These are phyloP conservation scores for Prosapia bicincta DNA, from an alignment of 2,888 invertebrate species.

Conservation along the genomic window DNA sequence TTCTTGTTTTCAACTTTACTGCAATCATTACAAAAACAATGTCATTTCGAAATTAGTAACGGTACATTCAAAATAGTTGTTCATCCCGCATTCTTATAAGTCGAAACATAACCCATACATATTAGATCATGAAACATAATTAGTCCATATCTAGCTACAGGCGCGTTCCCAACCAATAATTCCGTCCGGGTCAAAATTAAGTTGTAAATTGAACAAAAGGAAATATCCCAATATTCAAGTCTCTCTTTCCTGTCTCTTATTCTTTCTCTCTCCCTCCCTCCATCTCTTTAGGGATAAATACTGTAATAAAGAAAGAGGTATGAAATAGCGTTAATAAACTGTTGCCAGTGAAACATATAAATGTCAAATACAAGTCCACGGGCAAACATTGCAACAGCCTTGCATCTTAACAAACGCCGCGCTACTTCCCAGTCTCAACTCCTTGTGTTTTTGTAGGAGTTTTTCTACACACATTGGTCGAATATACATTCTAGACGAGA, in stretches of 20 bases:
- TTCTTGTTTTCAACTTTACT: no score
- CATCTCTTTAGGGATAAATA: background rate
- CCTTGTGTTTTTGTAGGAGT: background rate
- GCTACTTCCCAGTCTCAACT: background rate
- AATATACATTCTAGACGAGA: background rate
- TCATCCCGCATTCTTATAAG: background rate
- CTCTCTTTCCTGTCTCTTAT: no score
- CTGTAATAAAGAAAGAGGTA: background rate
- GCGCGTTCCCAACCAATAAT: background rate
- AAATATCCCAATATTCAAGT: no score
- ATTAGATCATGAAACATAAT: background rate
- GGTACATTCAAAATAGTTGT: no score
- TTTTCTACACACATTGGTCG: background rate
- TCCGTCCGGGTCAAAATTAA: background rate
- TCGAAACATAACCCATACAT: background rate
- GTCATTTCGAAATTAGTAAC: no score
- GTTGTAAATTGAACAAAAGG: background rate
- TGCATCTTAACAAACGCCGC: background rate
- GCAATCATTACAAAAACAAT: no score
- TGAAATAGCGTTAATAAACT: background rate
- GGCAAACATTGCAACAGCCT: background rate
- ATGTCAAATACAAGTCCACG: background rate
- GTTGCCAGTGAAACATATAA: background rate
- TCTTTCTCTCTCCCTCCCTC: background rate
- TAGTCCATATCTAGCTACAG: background rate